A percentile compares a stretch with the other conserved stretches of the same genome.
Evolutionary conservation across 2,113 vertebrate genomes (phyloP).

Genomic region (Poecilia latipinna): DNA sequence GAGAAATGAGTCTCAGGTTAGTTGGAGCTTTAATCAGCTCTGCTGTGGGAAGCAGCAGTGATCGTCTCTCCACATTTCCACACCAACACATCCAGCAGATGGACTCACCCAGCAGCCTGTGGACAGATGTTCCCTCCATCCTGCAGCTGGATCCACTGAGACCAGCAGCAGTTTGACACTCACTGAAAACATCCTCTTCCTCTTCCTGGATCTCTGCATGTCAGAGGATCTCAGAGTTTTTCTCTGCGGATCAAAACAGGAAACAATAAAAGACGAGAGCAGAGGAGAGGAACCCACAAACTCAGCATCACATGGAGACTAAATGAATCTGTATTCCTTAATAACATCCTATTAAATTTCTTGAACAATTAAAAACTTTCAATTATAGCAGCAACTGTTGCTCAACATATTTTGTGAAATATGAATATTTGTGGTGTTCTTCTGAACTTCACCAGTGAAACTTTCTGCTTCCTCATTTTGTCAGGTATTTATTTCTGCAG

Average conservation of each 20-base stretch:
- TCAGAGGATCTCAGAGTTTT: not conserved
- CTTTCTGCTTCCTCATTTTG: too few relatives aligned
- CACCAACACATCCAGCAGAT: constrained; percentile 19
- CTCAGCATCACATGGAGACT: too few relatives aligned
- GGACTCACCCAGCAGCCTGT: constrained; percentile 17
- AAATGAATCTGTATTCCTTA: too few relatives aligned
- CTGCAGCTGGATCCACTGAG: not conserved
- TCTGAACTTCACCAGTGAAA: too few relatives aligned
- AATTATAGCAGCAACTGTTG: too few relatives aligned
- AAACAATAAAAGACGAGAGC: not conserved
- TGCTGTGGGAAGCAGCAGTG: not conserved
- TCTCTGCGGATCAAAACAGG: not conserved
- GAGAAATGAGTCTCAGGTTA: too few relatives aligned
- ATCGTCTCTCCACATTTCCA: not conserved
- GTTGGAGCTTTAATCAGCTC: too few relatives aligned
- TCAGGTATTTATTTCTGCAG: too few relatives aligned
- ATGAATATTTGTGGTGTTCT: too few relatives aligned
- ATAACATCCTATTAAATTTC: too few relatives aligned
- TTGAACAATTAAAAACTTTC: too few relatives aligned
- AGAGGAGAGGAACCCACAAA: not conserved
- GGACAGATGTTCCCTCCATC: constrained; percentile 12
- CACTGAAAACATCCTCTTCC: not conserved
- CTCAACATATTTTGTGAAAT: too few relatives aligned
- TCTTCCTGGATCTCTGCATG: not conserved
- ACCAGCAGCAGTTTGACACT: not conserved